phyloP scores from a whole-genome alignment of 2,113 vertebrate species.

The Ancistrus triradiatus region DNA sequence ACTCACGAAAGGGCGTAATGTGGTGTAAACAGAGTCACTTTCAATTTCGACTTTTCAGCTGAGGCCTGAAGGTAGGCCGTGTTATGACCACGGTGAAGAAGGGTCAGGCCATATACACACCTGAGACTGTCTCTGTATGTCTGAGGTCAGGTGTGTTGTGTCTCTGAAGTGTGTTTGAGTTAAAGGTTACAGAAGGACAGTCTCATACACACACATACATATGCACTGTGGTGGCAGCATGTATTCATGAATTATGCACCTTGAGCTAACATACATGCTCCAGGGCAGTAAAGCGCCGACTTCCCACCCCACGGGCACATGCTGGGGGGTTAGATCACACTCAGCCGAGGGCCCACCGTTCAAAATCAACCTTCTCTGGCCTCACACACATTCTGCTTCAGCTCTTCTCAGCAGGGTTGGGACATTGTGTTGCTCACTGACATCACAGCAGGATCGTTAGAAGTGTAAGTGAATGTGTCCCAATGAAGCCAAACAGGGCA shows the following conservation, averaged over 20 bases:
- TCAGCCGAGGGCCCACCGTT: slow-evolving; percentile 17
- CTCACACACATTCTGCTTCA: slow-evolving; percentile 27
- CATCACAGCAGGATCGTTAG: slow-evolving; percentile 55
- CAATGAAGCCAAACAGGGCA: no score
- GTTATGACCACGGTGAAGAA: no score
- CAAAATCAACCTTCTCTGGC: slow-evolving; percentile 23
- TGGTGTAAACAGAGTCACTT: no score
- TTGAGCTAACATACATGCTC: slow-evolving; percentile 79
- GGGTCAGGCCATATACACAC: neutral
- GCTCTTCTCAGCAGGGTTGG: slow-evolving; percentile 53
- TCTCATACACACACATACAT: slow-evolving; percentile 50
- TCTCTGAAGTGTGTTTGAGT: slow-evolving; percentile 32
- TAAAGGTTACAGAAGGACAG: no score
- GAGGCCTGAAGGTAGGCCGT: no score
- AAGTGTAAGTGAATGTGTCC: no score
- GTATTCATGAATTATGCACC: slow-evolving; percentile 83
- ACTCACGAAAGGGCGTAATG: no score
- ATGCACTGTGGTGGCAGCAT: slow-evolving; percentile 48
- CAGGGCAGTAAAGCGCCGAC: slow-evolving; percentile 63
- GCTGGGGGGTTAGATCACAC: slow-evolving; percentile 44
- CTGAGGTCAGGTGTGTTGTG: neutral
- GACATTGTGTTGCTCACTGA: slow-evolving; percentile 50
- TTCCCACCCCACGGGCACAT: slow-evolving; percentile 65
- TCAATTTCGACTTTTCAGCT: no score
- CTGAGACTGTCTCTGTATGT: neutral